Evolutionary conservation across 2,113 vertebrate species (phyloP), one percentile per base, ranked within the genome.

Genomic region (Narcine bancroftii): DNA sequence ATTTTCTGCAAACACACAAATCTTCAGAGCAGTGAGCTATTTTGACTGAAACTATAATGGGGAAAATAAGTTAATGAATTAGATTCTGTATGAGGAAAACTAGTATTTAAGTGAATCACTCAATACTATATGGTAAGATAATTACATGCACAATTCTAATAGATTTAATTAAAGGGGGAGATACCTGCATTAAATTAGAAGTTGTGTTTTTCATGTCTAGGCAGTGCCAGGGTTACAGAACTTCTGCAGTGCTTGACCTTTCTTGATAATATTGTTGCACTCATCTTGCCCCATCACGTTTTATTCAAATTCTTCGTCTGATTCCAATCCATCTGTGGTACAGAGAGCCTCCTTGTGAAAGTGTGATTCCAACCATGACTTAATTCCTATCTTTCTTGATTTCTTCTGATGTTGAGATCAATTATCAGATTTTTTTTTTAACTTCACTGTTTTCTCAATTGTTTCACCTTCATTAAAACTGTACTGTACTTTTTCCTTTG

Each of bases 1-100:
- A 91, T 91, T 91, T 39, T 42, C 39, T 69, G 83, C 29, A 39
- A 91, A 42, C 89, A 91, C 89, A 91, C 47, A 45, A 33, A 69
- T 47, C 65, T 69, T 91, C 65, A 45, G 26, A 45, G 65, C 24
- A 24, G 24, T 69, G 45, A 91, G 65, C 65, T 45, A 69, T 91
- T 71, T 42, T 69, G 39, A 45, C 63, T 65, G 39, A 71, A 91
- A 71, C 39, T 69, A 42, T 39, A 66, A 24, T 91, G 39, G 56
- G 60, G 60, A 91, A 91, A 91, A 91, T 33, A 66, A 69, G 39
- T 69, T 91, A 65, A 69, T 26, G 13, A 45, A 69, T 91, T 69
- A 69, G 6, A 91, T 45, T 69, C 42, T 91, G 89, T 45, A 69
- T 7, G 10, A 45, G 45, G 87, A 91, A 11, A 69, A 66, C 63